A percentile compares a stretch with the other conserved stretches of the same genome.
Evolutionary conservation across 2,113 vertebrate genomes (phyloP).

Genomic region (Paradisaea rubra): DNA sequence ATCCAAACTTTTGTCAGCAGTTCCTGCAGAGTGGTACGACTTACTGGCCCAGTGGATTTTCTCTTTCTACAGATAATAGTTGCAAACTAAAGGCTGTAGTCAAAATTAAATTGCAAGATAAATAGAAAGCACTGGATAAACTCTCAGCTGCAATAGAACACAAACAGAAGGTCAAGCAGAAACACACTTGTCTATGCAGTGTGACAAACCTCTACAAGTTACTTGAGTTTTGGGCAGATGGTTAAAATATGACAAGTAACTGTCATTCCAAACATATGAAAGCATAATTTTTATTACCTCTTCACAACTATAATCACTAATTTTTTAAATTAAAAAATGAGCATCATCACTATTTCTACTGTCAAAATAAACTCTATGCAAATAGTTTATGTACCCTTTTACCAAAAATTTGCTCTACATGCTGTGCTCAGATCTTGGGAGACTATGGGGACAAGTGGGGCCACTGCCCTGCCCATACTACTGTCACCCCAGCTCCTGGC

Average conservation of each 20-base stretch:
- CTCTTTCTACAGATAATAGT: not conserved
- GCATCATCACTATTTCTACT: not conserved
- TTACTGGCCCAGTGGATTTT: not conserved
- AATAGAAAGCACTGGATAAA: not conserved
- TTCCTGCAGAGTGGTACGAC: not conserved
- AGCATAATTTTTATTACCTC: not conserved
- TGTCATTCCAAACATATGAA: not conserved
- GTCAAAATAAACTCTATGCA: not conserved
- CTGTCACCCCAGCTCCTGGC: not conserved
- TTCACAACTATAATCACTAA: not conserved
- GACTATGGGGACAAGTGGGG: rapidly evolving
- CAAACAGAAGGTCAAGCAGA: not conserved
- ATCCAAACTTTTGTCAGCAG: not conserved
- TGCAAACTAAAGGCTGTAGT: not conserved
- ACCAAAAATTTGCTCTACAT: not conserved
- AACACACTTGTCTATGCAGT: not conserved
- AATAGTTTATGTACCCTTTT: not conserved
- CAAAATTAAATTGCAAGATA: not conserved
- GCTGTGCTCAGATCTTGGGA: not conserved
- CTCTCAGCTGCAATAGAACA: not conserved
- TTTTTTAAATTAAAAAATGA: not conserved
- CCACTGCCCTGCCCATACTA: not conserved
- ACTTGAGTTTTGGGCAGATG: not conserved
- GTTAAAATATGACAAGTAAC: not conserved
- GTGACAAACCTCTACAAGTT: not conserved